phyloP scores from a whole-genome alignment of 2,113 vertebrate species.

The Argyrosomus japonicus region DNA sequence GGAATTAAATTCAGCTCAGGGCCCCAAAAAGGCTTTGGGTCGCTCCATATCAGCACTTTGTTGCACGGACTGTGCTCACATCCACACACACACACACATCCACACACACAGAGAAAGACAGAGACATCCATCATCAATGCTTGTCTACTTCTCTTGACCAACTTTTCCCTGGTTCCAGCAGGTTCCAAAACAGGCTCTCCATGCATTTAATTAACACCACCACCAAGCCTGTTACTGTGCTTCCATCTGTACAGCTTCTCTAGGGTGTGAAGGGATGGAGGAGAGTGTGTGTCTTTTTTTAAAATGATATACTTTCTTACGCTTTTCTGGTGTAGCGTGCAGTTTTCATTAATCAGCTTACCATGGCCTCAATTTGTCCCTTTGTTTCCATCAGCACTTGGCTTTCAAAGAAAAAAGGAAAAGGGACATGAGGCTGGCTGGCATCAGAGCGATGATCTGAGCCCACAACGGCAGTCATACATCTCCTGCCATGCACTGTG shows the following conservation, averaged over 20 bases:
- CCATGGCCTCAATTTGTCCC: constrained; percentile 26
- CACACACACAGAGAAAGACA: background rate
- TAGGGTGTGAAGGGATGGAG: background rate
- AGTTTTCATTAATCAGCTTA: constrained; percentile 42
- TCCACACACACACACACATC: background rate
- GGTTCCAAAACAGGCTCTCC: constrained; percentile 7
- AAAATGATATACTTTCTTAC: constrained; percentile 6
- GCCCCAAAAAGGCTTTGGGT: background rate
- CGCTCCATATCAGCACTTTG: background rate
- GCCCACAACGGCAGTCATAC: constrained; percentile 12
- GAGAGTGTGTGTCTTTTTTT: background rate
- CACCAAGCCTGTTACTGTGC: constrained; percentile 12
- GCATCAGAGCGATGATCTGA: constrained; percentile 25
- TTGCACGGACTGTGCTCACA: background rate
- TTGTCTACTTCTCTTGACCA: constrained; percentile 7
- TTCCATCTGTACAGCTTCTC: constrained; percentile 34
- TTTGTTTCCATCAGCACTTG: constrained; percentile 30
- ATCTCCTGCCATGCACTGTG: constrained; percentile 30
- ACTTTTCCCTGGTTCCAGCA: constrained; percentile 30
- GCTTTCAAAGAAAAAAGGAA: background rate
- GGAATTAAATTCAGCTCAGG: background rate
- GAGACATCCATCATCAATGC: constrained; percentile 11
- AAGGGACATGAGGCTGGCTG: background rate
- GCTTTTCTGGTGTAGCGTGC: constrained; percentile 27
- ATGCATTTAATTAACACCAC: constrained; percentile 51